Evolutionary conservation across 2,113 vertebrate genomes (phyloP), one percentile per base, ranked within the genome.

Genomic region (Xiphias gladius): DNA sequence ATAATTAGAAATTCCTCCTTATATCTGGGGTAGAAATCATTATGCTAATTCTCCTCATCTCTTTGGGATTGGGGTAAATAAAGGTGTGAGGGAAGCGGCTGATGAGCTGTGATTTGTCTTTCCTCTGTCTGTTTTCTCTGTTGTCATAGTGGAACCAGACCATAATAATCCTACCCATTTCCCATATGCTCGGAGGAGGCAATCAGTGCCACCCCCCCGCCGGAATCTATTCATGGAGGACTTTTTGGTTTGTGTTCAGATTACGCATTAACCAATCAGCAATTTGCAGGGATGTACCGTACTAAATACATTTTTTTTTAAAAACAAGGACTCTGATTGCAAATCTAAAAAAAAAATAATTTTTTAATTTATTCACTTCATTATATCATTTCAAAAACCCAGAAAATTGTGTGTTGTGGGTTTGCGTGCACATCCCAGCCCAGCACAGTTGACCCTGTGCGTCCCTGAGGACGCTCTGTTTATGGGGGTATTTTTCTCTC

Each of bases 11-110:
- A 94, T 95, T 94, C 93, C 89, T 90, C 88, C 82, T 94, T 93
- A 95, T 96, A 95, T 95, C 94, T 95, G 94, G 92, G 92, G 93
- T 94, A 94, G 92, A 95, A 94, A 95, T 95, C 95, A 94, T 94
- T 94, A 95, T 95, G 95, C 92, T 94, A 95, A 95, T 95, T 94
- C 80, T 70, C 84, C 86, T 79, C 88, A 91, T 95, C 93, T 95
- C 94, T 89, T 93, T 82, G 93, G 94, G 86, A 90, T 89, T 90
- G 92, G 91, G 86, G 94, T 96, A 95, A 96, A 96, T 96, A 95
- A 95, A 95, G 94, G 93, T 95, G 94, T 93, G 93, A 92, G 87
- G 82, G 92, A 94, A 88, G 76, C 66, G 77, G 88, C 91, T 94
- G 94, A 94, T 94, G 87, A 94, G 92, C 92, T 92, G 85, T 90